Conservation (phyloP, 1,140 invertebrate species). For the Zaprionus capensis region DNA sequence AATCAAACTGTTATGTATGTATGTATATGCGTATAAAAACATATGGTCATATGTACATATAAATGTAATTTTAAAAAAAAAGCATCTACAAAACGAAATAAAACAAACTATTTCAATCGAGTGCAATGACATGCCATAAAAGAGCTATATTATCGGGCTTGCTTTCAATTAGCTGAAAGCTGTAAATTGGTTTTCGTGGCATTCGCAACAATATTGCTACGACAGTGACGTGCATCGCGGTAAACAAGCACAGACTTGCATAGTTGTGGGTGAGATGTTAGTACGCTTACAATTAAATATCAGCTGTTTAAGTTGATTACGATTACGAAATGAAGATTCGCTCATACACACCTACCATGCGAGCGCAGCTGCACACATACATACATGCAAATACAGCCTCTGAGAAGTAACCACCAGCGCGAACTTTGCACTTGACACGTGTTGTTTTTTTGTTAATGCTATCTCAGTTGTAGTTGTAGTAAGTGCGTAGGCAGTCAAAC, state of each 20-base stretch:
- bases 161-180: constrained; percentile 69
- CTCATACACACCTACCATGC: constrained; percentile 27
- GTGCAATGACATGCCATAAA: constrained; percentile 61
- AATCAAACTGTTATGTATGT: too few relatives aligned
- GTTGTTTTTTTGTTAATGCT: constrained; percentile 24
- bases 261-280: neutral
- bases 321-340: constrained; percentile 37
- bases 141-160: constrained; percentile 11
- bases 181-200: constrained; percentile 38
- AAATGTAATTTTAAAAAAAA: neutral
- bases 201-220: constrained; percentile 48
- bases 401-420: constrained; percentile 9
- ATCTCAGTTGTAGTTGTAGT: constrained; percentile 8
- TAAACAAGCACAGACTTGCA: neutral
- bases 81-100: neutral
- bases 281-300: constrained; percentile 49
- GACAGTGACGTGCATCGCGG: constrained; percentile 28
- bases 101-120: constrained; percentile 30
- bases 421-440: constrained; percentile 53
- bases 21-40: too few relatives aligned
- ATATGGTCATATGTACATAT: neutral
- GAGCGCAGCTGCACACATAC: constrained; percentile 1
- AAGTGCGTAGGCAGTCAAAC: neutral
- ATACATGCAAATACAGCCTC: constrained; percentile 15
- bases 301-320: constrained; percentile 56